phyloP scores from a whole-genome alignment of 2,113 vertebrate species.

The Lycaon pictus region DNA sequence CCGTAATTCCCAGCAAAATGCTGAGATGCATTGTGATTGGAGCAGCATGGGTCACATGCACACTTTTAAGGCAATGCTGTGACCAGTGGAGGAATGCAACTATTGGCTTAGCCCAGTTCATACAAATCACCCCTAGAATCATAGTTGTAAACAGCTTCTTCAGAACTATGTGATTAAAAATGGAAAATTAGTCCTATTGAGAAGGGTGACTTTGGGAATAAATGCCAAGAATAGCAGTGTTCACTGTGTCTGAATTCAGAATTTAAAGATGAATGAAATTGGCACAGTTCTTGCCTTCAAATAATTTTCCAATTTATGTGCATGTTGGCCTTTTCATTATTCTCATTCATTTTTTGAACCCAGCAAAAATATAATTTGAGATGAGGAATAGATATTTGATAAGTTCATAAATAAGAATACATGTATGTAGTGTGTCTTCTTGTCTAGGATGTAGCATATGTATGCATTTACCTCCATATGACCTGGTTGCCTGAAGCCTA shows the following conservation, averaged over 20 bases:
- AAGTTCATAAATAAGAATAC: background rate
- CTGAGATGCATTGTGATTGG: background rate
- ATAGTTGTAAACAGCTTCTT: background rate
- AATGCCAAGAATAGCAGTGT: background rate
- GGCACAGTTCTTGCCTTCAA: background rate
- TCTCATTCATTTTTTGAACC: constrained; percentile 78
- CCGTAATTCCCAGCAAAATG: background rate
- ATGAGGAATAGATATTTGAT: background rate
- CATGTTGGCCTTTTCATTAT: constrained; percentile 66
- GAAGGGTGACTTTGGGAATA: background rate
- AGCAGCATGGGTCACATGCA: background rate
- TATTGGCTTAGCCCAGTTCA: background rate
- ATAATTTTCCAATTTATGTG: constrained; percentile 32
- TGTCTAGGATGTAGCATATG: constrained; percentile 74
- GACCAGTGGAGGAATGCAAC: background rate
- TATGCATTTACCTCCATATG: constrained; percentile 68
- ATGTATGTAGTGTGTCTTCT: constrained; percentile 59
- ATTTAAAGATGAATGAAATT: background rate
- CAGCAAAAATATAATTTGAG: constrained; percentile 55
- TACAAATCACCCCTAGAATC: background rate
- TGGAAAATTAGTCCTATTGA: background rate
- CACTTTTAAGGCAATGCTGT: background rate
- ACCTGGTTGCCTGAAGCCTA: constrained; percentile 38
- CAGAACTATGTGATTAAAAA: background rate
- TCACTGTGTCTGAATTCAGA: background rate